Base-by-base conservation (phyloP, 2,113 vertebrate species). In the Phalacrocorax aristotelis region DNA sequence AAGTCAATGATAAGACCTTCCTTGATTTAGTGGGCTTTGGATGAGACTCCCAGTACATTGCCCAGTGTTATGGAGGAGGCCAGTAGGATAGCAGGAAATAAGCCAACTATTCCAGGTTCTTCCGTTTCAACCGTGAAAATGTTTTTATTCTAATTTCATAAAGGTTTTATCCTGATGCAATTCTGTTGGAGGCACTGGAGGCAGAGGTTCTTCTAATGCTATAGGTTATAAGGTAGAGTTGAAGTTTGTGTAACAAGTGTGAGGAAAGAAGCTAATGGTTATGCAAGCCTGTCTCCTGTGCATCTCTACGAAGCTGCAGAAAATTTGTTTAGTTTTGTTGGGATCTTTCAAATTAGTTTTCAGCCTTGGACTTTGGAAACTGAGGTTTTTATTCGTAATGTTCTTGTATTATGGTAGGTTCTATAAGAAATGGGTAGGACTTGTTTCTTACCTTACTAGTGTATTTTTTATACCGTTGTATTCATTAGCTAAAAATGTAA, bases 21-120 rank as follows among this genome's bases (percentile, higher is more conserved):
- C 38, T 19, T 91, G 83, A 82, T 82, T 87, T 84, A 71, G 46
- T 85, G 87, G 87, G 36, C 77, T 95, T 93, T 94, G 70, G 44
- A 49, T 69, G 80, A 94, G 57, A 49, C 40, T 89, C 44, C 48
- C 69, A 89, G 46, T 69, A 36, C 75, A 38, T 25, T 72, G 57
- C 46, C n/a, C 66, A 89, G 0, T 76, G 49, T 85, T 78, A 76
- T 0, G 0, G 40, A 79, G 69, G 81, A 89, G 38, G 83, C 83
- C 89, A 72, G 34, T 29, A 46, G 86, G 91, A 26, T 32, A 82
- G 32, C 30, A 46, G 34, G 77, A 69, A 91, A 57, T 76, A 61
- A 38, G 5, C 40, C 55, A 91, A 61, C 68, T 71, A 65, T 77
- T 89, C 40, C 40, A 38, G 21, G 20, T 49, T 83, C 46, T 79